These are phyloP conservation scores for Stenodema calcarata DNA, from an alignment of 2,888 invertebrate genomes.

Conservation along the genomic window DNA sequence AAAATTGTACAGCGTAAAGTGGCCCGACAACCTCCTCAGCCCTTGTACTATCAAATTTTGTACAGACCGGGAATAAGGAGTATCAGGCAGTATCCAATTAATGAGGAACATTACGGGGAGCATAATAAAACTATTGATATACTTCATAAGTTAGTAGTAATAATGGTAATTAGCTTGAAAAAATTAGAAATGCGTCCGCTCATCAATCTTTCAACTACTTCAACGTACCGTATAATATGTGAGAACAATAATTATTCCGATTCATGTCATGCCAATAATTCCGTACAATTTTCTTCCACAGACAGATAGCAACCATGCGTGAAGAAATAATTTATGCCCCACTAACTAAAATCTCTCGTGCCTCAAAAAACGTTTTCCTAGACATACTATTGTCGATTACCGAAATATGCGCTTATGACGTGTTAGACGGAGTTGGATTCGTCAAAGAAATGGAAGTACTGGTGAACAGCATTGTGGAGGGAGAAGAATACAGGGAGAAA, in stretches of 20 bases:
- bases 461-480: neutral
- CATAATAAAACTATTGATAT: neutral
- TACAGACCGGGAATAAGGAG: conserved; percentile 10
- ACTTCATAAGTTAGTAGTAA: neutral
- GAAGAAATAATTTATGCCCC: conserved; percentile 26
- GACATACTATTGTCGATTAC: neutral
- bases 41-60: conserved; percentile 1
- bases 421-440: neutral
- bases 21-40: neutral
- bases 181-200: no score
- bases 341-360: neutral
- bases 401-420: conserved; percentile 18
- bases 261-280: neutral
- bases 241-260: neutral
- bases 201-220: no score
- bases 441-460: neutral
- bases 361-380: neutral
- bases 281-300: neutral
- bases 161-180: no score
- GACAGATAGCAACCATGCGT: neutral
- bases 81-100: neutral
- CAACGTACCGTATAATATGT: neutral
- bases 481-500: neutral
- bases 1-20: neutral
- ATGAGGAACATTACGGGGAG: neutral